Evolutionary conservation across 1,140 invertebrate species (phyloP), one percentile per base, ranked within the genome.

Genomic region (Armadillidium nasatum): DNA sequence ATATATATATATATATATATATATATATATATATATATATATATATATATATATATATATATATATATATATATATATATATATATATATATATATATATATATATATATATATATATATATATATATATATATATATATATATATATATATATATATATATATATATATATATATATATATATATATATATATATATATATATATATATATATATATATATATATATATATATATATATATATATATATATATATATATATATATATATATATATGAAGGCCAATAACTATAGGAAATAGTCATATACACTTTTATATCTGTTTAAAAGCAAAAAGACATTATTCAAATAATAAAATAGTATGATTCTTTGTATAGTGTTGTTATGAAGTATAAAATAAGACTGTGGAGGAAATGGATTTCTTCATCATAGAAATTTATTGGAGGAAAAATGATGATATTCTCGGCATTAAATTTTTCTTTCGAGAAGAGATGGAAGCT

Each of bases 1-100:
- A 50, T 50, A 50, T 50, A 50, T 50, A 50, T 50, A 50, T 50
- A 50, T 50, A 50, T 50, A 50, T 50, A 50, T 50, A 50, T 50
- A 50, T 50, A 50, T 50, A 50, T 50, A 50, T 50, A 50, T 50
- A 50, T 50, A 50, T 50, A 50, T 50, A n/a, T 50, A 50, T 50
- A 50, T 50, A 50, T 50, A 50, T 50, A 50, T 50, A 50, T 50
- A 50, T 50, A 10, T 10, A 15, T 50, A 9, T 50, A 10, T 10
- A 10, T 50, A 10, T 50, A 9, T 15, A 50, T 50, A 50, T 50
- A 9, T 10, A 50, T 50, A 50, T n/a, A 50, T 50, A 10, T 10
- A 50, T 50, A 50, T 10, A 50, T 50, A 10, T 15, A 9, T 10
- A 50, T 15, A 15, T 50, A 50, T 15, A 50, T 50, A 9, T 50